A percentile compares a stretch with the other conserved stretches of the same genome.
Evolutionary conservation across 2,888 invertebrate species (phyloP).

Genomic region (Lamproptera curius): DNA sequence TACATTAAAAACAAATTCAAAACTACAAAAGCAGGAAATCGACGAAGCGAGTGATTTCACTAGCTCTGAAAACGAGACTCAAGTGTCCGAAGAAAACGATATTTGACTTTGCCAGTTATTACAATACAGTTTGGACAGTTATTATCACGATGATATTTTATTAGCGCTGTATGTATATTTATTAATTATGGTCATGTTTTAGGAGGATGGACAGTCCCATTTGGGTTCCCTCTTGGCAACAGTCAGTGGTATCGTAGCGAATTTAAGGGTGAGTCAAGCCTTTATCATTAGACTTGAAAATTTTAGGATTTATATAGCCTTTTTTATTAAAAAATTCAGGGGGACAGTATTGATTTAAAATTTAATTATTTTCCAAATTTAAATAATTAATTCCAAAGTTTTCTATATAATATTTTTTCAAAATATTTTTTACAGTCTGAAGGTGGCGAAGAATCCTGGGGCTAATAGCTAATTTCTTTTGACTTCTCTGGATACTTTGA

Average conservation of each 20-base stretch:
- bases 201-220: slow-evolving; percentile 70
- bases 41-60: slow-evolving; percentile 31
- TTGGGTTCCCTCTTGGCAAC: slow-evolving; percentile 63
- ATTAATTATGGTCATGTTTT: slow-evolving; percentile 27
- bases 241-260: slow-evolving; percentile 65
- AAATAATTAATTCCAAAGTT: no score
- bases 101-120: no score
- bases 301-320: neutral
- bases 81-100: slow-evolving; percentile 40
- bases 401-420: neutral
- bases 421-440: slow-evolving; percentile 49
- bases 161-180: no score
- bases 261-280: slow-evolving; percentile 62
- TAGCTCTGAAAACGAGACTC: slow-evolving; percentile 27
- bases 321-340: slow-evolving; percentile 43
- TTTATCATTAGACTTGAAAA: slow-evolving; percentile 4
- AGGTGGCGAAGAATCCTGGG: slow-evolving; percentile 67
- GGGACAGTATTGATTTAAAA: slow-evolving; percentile 67
- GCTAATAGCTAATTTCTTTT: slow-evolving; percentile 58
- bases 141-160: neutral
- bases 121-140: no score
- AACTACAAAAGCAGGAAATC: slow-evolving; percentile 43
- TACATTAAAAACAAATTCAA: slow-evolving; percentile 36
- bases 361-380: slow-evolving; percentile 38
- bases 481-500: slow-evolving; percentile 64